These are phyloP conservation scores for Zygaena filipendulae DNA, from an alignment of 2,888 invertebrate genomes.

Conservation along the genomic window DNA sequence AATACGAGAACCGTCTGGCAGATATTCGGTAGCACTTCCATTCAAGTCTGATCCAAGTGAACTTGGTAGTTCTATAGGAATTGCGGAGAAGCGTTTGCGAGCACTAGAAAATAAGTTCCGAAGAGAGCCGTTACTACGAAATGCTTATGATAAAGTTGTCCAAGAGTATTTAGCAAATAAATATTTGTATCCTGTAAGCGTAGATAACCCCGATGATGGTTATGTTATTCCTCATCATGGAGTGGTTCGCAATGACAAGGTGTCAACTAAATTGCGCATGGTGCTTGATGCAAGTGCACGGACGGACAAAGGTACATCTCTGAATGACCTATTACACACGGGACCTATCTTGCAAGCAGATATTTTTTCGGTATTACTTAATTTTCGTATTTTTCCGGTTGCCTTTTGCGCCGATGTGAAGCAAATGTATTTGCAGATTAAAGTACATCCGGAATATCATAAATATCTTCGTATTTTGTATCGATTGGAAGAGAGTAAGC, in stretches of 20 bases:
- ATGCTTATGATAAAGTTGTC: conserved; percentile 5
- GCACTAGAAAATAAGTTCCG: conserved; percentile 6
- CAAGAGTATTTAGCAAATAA: too few relatives aligned
- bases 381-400: conserved; percentile 1
- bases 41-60: conserved; percentile 4
- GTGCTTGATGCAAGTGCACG: conserved; percentile 7
- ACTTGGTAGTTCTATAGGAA: conserved; percentile 6
- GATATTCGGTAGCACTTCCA: conserved; percentile 4
- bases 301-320: not conserved
- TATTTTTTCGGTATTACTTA: conserved; percentile 4
- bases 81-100: conserved; percentile 4
- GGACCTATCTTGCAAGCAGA: conserved; percentile 2
- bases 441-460: not conserved
- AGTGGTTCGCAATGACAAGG: conserved; percentile 1
- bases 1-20: not conserved
- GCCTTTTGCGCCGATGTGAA: conserved; percentile 1
- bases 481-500: conserved; percentile 1
- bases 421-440: conserved; percentile 4
- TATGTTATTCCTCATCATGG: conserved; percentile 7
- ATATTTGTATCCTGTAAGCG: too few relatives aligned
- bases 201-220: conserved; percentile 1
- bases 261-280: conserved; percentile 2
- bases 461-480: not conserved
- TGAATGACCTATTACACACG: conserved; percentile 4
- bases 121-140: not conserved